Conservation (phyloP, 2,113 vertebrate genomes). For the Panthera tigris region DNA sequence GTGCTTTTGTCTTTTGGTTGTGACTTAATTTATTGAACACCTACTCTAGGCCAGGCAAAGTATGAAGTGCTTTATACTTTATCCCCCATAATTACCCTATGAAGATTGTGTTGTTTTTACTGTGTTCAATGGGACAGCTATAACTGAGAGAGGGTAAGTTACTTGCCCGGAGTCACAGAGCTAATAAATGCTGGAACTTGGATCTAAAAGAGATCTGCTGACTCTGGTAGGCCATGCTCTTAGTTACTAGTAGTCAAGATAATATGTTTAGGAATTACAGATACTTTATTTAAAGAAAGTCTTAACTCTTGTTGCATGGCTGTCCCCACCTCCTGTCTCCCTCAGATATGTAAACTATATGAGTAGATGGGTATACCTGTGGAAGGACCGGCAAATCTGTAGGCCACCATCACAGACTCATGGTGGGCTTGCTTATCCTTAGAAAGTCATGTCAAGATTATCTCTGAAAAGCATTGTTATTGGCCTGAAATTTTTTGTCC, state of each 20-base stretch:
- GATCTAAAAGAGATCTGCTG: not conserved
- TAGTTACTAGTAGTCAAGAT: not conserved
- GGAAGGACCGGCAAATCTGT: not conserved
- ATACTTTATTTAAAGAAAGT: not conserved
- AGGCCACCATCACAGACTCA: not conserved
- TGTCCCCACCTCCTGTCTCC: not conserved
- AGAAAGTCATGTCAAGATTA: slow-evolving; percentile 68
- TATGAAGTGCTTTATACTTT: not conserved
- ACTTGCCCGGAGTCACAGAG: not conserved
- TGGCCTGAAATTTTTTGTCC: slow-evolving; percentile 71
- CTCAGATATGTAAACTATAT: not conserved
- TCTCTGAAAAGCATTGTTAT: slow-evolving; percentile 51
- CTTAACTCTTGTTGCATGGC: not conserved
- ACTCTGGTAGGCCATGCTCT: not conserved
- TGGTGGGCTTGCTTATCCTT: slow-evolving; percentile 47
- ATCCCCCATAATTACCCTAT: not conserved
- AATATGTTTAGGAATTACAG: not conserved
- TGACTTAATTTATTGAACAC: not conserved
- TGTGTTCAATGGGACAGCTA: not conserved
- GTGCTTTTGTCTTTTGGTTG: not conserved
- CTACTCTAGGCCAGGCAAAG: not conserved
- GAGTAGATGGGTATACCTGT: not conserved
- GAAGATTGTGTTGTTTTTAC: not conserved
- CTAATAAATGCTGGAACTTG: not conserved
- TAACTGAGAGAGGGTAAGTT: not conserved